Conservation (phyloP, 2,888 invertebrate genomes). For the Subacronicta megacephala region DNA sequence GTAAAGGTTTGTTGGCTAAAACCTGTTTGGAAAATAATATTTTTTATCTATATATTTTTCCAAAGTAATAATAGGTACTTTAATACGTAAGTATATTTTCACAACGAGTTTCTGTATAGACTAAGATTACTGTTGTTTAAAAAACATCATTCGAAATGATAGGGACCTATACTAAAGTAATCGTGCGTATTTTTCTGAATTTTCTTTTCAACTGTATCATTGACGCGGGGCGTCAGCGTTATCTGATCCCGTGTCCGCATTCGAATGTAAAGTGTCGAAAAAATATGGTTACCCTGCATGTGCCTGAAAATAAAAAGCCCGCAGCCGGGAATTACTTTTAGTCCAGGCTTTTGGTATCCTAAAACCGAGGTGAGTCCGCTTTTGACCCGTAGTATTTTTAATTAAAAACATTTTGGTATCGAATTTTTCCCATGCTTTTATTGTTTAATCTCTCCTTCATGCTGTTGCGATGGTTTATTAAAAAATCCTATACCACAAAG, state of each 20-base stretch:
- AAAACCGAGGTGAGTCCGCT: conserved; percentile 64
- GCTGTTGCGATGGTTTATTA: background rate
- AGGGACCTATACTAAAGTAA: background rate
- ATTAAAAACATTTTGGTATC: conserved; percentile 70
- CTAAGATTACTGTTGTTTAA: background rate
- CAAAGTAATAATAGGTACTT: too few species aligned
- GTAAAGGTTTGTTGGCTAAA: conserved; percentile 9
- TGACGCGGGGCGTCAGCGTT: conserved; percentile 37
- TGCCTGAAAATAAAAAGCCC: conserved; percentile 63
- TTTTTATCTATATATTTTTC: background rate
- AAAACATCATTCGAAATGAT: conserved; percentile 1
- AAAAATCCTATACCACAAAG: background rate
- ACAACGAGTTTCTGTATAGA: too few species aligned
- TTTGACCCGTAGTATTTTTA: conserved; percentile 67
- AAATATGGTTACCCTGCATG: conserved; percentile 49
- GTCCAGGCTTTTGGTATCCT: conserved; percentile 64
- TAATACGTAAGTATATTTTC: too few species aligned
- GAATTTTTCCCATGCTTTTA: conserved; percentile 55
- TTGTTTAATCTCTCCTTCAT: conserved; percentile 26
- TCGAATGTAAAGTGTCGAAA: conserved; percentile 29
- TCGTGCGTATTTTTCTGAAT: background rate
- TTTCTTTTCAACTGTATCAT: conserved; percentile 31
- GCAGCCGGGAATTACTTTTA: conserved; percentile 65
- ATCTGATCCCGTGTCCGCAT: conserved; percentile 39
- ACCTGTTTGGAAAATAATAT: conserved; percentile 6